Base-by-base conservation (phyloP, 2,888 invertebrate genomes). In the Rhamnusium bicolor region DNA sequence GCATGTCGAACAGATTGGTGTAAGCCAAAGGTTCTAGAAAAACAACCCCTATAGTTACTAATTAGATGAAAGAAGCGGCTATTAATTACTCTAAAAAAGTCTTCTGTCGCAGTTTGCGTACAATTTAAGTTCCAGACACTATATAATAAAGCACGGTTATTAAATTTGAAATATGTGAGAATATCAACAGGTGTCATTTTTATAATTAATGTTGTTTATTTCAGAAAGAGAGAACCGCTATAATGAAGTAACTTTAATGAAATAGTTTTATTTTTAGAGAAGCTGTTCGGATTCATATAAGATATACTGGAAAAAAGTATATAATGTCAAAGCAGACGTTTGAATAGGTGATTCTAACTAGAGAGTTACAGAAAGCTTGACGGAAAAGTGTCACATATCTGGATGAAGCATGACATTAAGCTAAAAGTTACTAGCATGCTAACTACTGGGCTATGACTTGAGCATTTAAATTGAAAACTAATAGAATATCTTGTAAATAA, bases 91-190 rank as follows among this genome's bases (percentile, higher is more conserved):
- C 16, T 60, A 60, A 60, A 16, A 40, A 18, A 10, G 14, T n/a
- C 27, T 24, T 54, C 2, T 18, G 29, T 60, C 12, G 10, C 19
- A 19, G 12, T 32, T 32, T 27, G 16, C 14, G 14, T 29, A 14
- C 16, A 58, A 56, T 29, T 58, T 58, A 18, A 58, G 12, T 18
- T 32, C 18, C 2, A 16, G 27, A 24, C 27, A 0, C n/a, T 54
- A 7, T 7, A 3, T 32, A 10, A 32, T 2, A 32, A 18, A 60
- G 16, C 18, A 58, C 14, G 18, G 58, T 40, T 7, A 29, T 60
- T 60, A 60, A 40, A 12, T 16, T 7, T 60, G 32, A 60, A 40
- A 14, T 60, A 32, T 60, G 58, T 60, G 58, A 5, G 58, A 18
- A 60, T 16, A 14, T 18, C 10, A 29, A 27, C 29, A 60, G 58